Evolutionary conservation across 2,888 invertebrate species (phyloP).

Genomic region (Sinopyrophorus schimmeli): DNA sequence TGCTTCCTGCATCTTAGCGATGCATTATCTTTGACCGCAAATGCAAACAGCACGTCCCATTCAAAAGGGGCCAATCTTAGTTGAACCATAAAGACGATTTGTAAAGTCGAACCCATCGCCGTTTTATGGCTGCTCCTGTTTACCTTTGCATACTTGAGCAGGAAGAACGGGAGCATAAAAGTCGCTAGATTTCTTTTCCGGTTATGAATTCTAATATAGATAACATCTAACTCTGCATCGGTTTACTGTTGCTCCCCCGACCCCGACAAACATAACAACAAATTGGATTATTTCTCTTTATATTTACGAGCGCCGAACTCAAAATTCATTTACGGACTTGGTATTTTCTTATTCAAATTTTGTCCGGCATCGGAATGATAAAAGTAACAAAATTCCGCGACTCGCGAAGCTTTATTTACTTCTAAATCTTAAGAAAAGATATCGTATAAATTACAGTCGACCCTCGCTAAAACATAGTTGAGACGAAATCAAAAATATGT

Average conservation of each 20-base stretch:
- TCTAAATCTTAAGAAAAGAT: too few species aligned
- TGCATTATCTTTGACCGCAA: slow-evolving; percentile 17
- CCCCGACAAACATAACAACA: slow-evolving; percentile 7
- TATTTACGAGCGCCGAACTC: neutral
- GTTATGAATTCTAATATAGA: slow-evolving; percentile 19
- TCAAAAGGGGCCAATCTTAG: slow-evolving; percentile 22
- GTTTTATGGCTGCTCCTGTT: slow-evolving; percentile 39
- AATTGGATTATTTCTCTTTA: slow-evolving; percentile 6
- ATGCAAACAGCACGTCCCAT: slow-evolving; percentile 19
- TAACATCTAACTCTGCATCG: slow-evolving; percentile 14
- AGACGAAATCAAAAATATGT: too few species aligned
- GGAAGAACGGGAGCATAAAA: slow-evolving; percentile 29
- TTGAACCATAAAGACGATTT: slow-evolving; percentile 29
- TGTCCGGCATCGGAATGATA: too few species aligned
- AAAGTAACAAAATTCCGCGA: too few species aligned
- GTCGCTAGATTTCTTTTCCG: slow-evolving; percentile 13
- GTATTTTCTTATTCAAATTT: too few species aligned
- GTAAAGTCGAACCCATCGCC: slow-evolving; percentile 40
- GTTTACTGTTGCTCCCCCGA: slow-evolving; percentile 6
- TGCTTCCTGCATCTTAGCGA: slow-evolving; percentile 8
- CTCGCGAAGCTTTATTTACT: too few species aligned
- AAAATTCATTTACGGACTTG: too few species aligned
- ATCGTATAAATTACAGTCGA: too few species aligned
- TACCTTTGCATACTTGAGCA: slow-evolving; percentile 40
- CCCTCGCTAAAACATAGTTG: too few species aligned